These are phyloP conservation scores for Halictus rubicundus DNA, from an alignment of 1,140 invertebrate species.

Conservation along the genomic window DNA sequence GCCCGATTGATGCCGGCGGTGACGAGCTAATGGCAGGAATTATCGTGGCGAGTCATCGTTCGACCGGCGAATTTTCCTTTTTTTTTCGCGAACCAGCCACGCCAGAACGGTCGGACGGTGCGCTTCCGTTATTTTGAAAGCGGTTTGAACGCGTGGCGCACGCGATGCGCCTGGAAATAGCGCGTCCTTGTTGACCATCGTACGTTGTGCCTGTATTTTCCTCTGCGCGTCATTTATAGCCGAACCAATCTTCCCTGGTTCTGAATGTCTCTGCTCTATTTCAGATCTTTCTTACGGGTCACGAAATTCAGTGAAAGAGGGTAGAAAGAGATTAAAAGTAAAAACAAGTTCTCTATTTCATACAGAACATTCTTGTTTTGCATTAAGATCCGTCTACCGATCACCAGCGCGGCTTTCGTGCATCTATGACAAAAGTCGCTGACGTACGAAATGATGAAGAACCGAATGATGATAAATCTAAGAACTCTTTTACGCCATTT, in stretches of 20 bases:
- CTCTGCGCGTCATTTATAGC: background rate
- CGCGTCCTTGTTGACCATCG: constrained; percentile 27
- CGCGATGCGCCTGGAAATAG: constrained; percentile 43
- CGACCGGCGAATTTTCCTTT: constrained; percentile 44
- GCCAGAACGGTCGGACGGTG: constrained; percentile 18
- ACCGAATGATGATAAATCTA: too few relatives aligned
- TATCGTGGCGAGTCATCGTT: constrained; percentile 54
- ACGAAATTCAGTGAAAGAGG: too few relatives aligned
- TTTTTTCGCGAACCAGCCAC: background rate
- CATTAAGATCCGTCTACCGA: too few relatives aligned
- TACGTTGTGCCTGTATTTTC: background rate
- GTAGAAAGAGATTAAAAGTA: too few relatives aligned
- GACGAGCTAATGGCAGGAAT: constrained; percentile 61
- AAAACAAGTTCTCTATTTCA: too few relatives aligned
- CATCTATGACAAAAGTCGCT: too few relatives aligned
- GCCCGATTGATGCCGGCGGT: constrained; percentile 36
- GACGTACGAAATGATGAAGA: too few relatives aligned
- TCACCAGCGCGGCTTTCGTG: too few relatives aligned
- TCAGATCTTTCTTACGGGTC: too few relatives aligned
- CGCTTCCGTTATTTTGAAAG: constrained; percentile 64
- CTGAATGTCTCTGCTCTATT: too few relatives aligned
- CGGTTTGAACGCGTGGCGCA: constrained; percentile 16
- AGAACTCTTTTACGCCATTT: too few relatives aligned
- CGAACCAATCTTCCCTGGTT: background rate
- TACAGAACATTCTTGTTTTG: too few relatives aligned